Conservation (phyloP, 2,797 vertebrate species). For the Chiroxiphia lanceolata region DNA sequence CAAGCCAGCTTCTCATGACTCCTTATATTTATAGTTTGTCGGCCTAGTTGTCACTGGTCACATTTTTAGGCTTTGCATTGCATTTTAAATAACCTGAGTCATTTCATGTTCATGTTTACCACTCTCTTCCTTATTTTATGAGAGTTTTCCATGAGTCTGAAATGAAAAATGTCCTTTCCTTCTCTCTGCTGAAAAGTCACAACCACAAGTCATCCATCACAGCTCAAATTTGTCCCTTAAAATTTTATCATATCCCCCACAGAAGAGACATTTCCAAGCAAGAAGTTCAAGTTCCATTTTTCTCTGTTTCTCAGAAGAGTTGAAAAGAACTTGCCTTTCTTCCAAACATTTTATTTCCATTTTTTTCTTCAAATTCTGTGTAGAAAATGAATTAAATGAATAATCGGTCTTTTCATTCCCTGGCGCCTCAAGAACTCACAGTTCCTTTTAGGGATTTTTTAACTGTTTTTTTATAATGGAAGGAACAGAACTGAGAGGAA, state of each 20-base stretch:
- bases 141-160: slow-evolving; percentile 50
- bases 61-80: slow-evolving; percentile 47
- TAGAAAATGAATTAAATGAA: background rate
- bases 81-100: slow-evolving; percentile 28
- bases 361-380: background rate
- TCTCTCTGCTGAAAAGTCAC: slow-evolving; percentile 29
- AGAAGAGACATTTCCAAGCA: background rate
- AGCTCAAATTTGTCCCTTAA: slow-evolving; percentile 10
- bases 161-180: slow-evolving; percentile 54
- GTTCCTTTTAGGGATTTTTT: background rate
- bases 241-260: background rate
- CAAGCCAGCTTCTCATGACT: slow-evolving; percentile 4
- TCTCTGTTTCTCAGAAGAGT: background rate
- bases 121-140: slow-evolving; percentile 17
- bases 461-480: background rate
- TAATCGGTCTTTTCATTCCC: background rate
- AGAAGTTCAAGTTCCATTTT: background rate
- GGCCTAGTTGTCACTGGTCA: slow-evolving; percentile 1
- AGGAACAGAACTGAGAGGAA: background rate
- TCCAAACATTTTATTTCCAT: background rate
- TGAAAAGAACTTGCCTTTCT: background rate
- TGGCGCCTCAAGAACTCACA: background rate
- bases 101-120: slow-evolving; percentile 50
- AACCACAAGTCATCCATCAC: slow-evolving; percentile 46
- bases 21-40: slow-evolving; percentile 44